Evolutionary conservation across 2,797 vertebrate genomes (phyloP), one percentile per base, ranked within the genome.

Genomic region (Bovichtus diacanthus): DNA sequence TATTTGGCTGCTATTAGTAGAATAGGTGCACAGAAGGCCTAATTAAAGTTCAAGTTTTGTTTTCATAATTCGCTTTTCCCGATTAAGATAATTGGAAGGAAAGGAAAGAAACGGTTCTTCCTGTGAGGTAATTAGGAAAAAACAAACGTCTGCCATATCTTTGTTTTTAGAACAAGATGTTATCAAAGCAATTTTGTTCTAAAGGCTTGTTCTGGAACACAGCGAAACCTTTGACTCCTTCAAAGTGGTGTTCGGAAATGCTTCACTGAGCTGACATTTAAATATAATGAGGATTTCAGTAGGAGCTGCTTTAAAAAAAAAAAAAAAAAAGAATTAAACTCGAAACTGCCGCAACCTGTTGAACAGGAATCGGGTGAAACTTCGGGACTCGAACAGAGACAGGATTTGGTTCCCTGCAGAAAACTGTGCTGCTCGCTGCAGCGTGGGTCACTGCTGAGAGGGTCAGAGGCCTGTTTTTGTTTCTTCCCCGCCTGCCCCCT

Each of bases 401-500:
- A 55, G 84, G 82, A 84, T 82, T 86, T 63, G 69, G 69, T 39
- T 62, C 8, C 9, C 34, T 1, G 74, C 39, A 7, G 13, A 3
- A 59, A 74, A 15, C 66, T 71, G 44, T 70, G 39, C 69, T 23
- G 70, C 72, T 49, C 13, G n/a, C 72, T 56, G 70, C 54, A 21
- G 80, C 18, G 50, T 15, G 39, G 85, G 78, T 83, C 85, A 60
- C 85, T 63, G 87, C 85, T 61, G 86, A 76, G 87, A 81, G 84
- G 86, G 87, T 91, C 90, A 88, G 65, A 58, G 89, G 89, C 84
- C 85, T 73, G 80, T 85, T 92, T 92, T 85, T 82, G 83, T 92
- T 82, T 81, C 83, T 56, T 34, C 31, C 58, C 62, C 38, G 79
- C 89, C 56, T 41, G 76, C 70, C 78, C 82, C 75, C 55, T 53